Evolutionary conservation across 2,113 vertebrate genomes (phyloP), one percentile per base, ranked within the genome.

Genomic region (Colossoma macropomum): DNA sequence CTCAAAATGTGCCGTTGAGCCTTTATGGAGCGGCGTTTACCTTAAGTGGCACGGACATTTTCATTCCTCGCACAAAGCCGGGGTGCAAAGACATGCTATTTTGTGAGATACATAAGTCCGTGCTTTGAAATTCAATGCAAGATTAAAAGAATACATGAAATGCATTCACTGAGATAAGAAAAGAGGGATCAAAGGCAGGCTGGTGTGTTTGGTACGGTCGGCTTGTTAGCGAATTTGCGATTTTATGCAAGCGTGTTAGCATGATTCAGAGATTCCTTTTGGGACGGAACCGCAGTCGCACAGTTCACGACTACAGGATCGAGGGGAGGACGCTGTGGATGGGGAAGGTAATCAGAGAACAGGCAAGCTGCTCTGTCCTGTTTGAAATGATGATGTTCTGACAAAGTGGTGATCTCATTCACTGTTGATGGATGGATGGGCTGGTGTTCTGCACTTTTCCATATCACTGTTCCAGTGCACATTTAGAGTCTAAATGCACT

Each of bases 121-220:
- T 68, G 71, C 32, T 69, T 38, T 79, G 75, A 52, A 86, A 76
- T 82, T 79, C 80, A 73, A 71, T 69, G 60, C 38, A 30, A 74
- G 75, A 82, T 81, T 69, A 79, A 78, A 82, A 54, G 60, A 78
- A 77, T 66, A 34, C 75, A 71, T 74, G 72, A 75, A 68, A 52
- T 56, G 21, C 54, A 56, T 56, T 56, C 27, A n/a, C 3, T 6
- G 16, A 8, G 66, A 41, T 27, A 13, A 27, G 71, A 68, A 50
- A 54, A 54, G 52, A 50, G 75, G 27, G 86, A 80, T 87, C 86
- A 80, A 80, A 81, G 71, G 48, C 50, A 68, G 54, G 25, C 48
- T 41, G 32, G 21, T 41, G 38, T 27, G 60, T 81, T 73, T 63
- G 23, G 19, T 80, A 83, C 27, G 52, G 74, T 59, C 65, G 84